These are phyloP conservation scores for Nezara viridula DNA, from an alignment of 2,888 invertebrate species.

Conservation along the genomic window DNA sequence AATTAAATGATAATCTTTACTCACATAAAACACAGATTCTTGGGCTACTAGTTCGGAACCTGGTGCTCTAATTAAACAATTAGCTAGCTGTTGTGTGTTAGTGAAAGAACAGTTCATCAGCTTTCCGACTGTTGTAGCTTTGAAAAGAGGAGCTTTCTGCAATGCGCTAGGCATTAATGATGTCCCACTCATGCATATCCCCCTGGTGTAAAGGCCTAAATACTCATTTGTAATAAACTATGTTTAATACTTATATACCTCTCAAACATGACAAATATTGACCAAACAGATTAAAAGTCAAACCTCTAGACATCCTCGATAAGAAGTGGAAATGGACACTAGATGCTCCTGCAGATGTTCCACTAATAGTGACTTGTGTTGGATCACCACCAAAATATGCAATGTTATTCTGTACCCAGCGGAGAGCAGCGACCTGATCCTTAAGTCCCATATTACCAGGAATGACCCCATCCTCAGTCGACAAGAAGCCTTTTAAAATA, in stretches of 20 bases:
- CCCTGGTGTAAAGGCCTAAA: slow-evolving; percentile 67
- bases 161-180: slow-evolving; percentile 67
- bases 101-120: slow-evolving; percentile 67
- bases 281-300: background rate
- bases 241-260: background rate
- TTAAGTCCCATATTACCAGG: slow-evolving; percentile 65
- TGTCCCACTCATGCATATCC: slow-evolving; percentile 68
- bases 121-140: slow-evolving; percentile 66
- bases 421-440: slow-evolving; percentile 64
- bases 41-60: slow-evolving; percentile 65
- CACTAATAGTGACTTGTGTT: slow-evolving; percentile 63
- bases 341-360: slow-evolving; percentile 64
- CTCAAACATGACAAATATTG: background rate
- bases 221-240: slow-evolving; percentile 4
- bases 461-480: slow-evolving; percentile 60
- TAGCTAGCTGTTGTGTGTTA: slow-evolving; percentile 66
- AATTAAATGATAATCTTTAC: background rate
- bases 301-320: slow-evolving; percentile 52
- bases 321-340: slow-evolving; percentile 62
- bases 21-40: slow-evolving; percentile 30
- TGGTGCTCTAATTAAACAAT: slow-evolving; percentile 67
- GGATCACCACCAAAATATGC: slow-evolving; percentile 65
- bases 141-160: slow-evolving; percentile 65
- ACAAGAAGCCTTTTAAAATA: slow-evolving; percentile 39
- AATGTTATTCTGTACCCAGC: slow-evolving; percentile 64